Base-by-base conservation (phyloP, 2,113 vertebrate genomes). In the Bostrychus sinensis region DNA sequence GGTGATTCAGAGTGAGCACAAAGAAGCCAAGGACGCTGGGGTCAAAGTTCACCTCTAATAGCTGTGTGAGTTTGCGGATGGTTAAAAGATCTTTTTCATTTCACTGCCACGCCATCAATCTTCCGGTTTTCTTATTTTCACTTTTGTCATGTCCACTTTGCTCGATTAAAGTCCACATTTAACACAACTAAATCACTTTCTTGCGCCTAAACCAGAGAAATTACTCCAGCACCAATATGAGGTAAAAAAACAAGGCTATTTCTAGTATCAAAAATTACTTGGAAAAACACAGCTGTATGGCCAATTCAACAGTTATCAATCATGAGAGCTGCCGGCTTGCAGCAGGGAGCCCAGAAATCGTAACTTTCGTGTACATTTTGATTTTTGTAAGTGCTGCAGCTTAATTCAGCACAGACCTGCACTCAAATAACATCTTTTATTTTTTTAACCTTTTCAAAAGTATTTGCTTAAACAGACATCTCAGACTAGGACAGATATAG, bases 241-340 rank as follows among this genome's bases (percentile, higher is more conserved):
- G 72, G 65, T 67, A 42, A 28, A 70, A 55, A 82, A 72, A 58
- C 56, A 43, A 55, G 62, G 45, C 41, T 39, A 34, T 77, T 80
- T 36, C 58, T 78, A 68, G 56, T 23, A 19, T 32, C 56, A 41
- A 70, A 57, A 59, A 58, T 67, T 37, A 8, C 22, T 16, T n/a
- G 56, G 23, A 39, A 7, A 12, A 41, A 46, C 54, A 39, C 23
- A 61, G 62, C 61, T 77, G 68, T 78, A 43, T 43, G 76, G 62
- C 64, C 70, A 87, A 86, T 90, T 77, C 65, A 68, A 23, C 48
- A 54, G 69, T 88, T 72, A 91, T 91, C 89, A 90, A 86, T 91
- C 87, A 91, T 54, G 12, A 14, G 46, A 80, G 53, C 54, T 51
- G 64, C 56, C n/a, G 64, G 67, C 45, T 60, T 69, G 75, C 67